Conservation (phyloP, 2,888 invertebrate genomes). For the Fissipunctia ypsillon region DNA sequence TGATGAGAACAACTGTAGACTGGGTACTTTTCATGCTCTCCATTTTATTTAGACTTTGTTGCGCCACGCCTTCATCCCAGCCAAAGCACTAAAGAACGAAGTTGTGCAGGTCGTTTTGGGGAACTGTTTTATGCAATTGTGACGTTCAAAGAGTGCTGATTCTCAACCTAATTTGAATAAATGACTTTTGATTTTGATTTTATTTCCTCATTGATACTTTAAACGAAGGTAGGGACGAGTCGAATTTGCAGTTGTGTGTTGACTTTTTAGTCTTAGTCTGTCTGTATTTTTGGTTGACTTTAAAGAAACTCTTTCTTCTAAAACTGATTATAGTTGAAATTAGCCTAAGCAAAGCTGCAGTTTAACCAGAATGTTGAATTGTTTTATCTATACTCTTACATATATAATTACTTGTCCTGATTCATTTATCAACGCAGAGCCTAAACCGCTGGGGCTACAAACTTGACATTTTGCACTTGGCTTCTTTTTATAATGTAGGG, state of each 20-base stretch:
- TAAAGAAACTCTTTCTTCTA: not conserved
- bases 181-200: not conserved
- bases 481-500: too few species aligned
- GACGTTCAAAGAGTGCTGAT: not conserved
- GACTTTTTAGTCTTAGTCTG: not conserved
- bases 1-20: slow-evolving; percentile 23
- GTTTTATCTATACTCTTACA: not conserved
- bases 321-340: not conserved
- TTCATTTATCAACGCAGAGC: too few species aligned
- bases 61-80: not conserved
- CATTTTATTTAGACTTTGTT: not conserved
- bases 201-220: not conserved
- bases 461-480: too few species aligned
- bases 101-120: not conserved
- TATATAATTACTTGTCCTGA: too few species aligned
- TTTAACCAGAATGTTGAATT: not conserved
- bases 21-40: not conserved
- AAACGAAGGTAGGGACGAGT: not conserved
- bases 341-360: too few species aligned
- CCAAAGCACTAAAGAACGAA: not conserved
- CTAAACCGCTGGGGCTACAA: too few species aligned
- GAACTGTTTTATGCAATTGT: not conserved
- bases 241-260: not conserved
- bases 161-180: not conserved
- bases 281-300: not conserved